Evolutionary conservation across 2,797 vertebrate genomes (phyloP).

Genomic region (Benthosema pterotum): DNA sequence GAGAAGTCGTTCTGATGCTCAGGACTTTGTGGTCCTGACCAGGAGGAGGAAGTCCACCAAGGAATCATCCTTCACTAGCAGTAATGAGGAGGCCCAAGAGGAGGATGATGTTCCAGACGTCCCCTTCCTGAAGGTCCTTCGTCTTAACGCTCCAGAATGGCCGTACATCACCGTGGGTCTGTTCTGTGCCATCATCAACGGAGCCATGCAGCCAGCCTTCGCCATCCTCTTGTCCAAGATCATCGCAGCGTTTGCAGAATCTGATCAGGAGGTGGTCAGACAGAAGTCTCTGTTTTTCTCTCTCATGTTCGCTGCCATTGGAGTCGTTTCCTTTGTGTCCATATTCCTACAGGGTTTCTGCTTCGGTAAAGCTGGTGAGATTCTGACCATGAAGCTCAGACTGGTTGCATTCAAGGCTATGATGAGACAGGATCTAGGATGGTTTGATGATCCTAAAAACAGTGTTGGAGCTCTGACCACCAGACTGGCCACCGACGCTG

Average conservation of each 20-base stretch:
- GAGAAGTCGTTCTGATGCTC: too few relatives aligned
- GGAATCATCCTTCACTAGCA: neutral
- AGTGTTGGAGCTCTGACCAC: slow-evolving; percentile 92
- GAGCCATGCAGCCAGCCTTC: too few relatives aligned
- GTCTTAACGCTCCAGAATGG: slow-evolving; percentile 73
- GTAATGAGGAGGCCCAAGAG: too few relatives aligned
- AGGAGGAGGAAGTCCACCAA: slow-evolving; percentile 40
- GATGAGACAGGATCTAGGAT: slow-evolving; percentile 94
- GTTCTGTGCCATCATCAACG: slow-evolving; percentile 52
- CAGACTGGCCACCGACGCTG: slow-evolving; percentile 91
- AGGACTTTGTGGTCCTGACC: too few relatives aligned
- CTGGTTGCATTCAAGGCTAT: slow-evolving; percentile 90
- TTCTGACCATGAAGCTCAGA: slow-evolving; percentile 90
- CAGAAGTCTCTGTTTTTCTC: too few relatives aligned
- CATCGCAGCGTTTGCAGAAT: too few relatives aligned
- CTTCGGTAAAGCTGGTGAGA: slow-evolving; percentile 96
- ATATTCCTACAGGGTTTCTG: slow-evolving; percentile 73
- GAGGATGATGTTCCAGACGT: slow-evolving; percentile 57
- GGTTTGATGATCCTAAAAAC: slow-evolving; percentile 92
- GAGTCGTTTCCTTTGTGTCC: too few relatives aligned
- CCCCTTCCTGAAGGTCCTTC: slow-evolving; percentile 70
- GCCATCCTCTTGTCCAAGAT: too few relatives aligned
- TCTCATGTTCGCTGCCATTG: too few relatives aligned
- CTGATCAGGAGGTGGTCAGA: too few relatives aligned
- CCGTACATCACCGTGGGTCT: slow-evolving; percentile 69